A percentile compares a stretch with the other conserved stretches of the same genome.
Evolutionary conservation across 2,888 invertebrate genomes (phyloP).

Genomic region (Zootermopsis nevadensis): DNA sequence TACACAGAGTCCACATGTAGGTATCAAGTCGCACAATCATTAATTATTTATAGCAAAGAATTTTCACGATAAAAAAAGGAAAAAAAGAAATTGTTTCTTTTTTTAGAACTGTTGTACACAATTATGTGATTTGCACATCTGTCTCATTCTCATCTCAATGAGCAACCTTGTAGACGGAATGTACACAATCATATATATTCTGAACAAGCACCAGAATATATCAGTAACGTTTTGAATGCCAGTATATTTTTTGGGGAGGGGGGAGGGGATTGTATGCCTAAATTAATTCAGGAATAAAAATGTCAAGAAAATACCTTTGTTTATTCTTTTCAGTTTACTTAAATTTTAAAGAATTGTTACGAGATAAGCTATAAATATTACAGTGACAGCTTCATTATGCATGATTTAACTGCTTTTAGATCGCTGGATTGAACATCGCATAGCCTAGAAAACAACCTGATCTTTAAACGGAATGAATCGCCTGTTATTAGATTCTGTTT

Average conservation of each 20-base stretch:
- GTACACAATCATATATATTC: too few relatives aligned
- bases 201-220: too few relatives aligned
- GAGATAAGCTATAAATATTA: background rate
- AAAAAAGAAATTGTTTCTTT: background rate
- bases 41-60: background rate
- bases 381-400: slow-evolving; percentile 8
- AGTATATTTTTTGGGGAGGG: too few relatives aligned
- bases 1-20: slow-evolving; percentile 1
- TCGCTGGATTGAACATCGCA: slow-evolving; percentile 2
- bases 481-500: too few relatives aligned
- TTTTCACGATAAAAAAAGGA: background rate
- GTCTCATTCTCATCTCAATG: too few relatives aligned
- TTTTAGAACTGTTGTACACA: too few relatives aligned
- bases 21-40: background rate
- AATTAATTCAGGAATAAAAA: too few relatives aligned
- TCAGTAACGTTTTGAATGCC: too few relatives aligned
- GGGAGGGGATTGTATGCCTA: too few relatives aligned
- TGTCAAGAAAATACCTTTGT: background rate
- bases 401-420: slow-evolving; percentile 32
- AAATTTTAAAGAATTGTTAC: background rate
- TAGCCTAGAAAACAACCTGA: slow-evolving; percentile 21
- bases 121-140: too few relatives aligned
- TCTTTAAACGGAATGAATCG: background rate
- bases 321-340: background rate
- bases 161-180: too few relatives aligned